Conservation (phyloP, 2,113 vertebrate genomes). For the Eptesicus fuscus region DNA sequence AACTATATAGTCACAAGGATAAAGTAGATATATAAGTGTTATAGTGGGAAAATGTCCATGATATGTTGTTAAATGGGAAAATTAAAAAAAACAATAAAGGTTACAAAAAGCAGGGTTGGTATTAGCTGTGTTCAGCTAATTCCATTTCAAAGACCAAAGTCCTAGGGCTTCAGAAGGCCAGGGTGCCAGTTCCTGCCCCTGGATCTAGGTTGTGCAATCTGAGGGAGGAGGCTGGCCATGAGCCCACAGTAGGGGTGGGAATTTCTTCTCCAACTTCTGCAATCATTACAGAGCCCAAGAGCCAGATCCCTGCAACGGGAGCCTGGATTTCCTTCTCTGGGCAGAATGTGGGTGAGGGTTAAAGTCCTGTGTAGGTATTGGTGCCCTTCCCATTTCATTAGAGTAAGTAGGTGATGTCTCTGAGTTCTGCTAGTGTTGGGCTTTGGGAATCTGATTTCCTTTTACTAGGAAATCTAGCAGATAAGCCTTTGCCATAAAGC, state of each 20-base stretch:
- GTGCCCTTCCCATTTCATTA: not conserved
- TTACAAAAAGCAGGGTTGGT: not conserved
- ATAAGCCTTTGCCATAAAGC: not conserved
- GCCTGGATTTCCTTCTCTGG: conserved; percentile 3
- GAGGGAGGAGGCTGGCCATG: conserved; percentile 5
- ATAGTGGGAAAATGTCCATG: not conserved
- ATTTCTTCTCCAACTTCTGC: conserved; percentile 6
- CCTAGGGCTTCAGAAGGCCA: not conserved
- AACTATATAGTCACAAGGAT: not conserved
- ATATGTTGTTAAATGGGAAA: not conserved
- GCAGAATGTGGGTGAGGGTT: not conserved
- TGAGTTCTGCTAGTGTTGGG: not conserved
- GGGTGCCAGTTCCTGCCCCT: not conserved
- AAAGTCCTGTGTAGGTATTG: not conserved
- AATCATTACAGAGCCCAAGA: not conserved
- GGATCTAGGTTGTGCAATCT: conserved; percentile 32
- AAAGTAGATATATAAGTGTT: not conserved
- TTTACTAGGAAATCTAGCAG: not conserved
- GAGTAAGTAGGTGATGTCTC: not conserved
- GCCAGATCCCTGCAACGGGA: not conserved
- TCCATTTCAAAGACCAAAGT: conserved; percentile 57
- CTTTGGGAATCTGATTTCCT: not conserved
- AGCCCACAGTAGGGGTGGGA: not conserved
- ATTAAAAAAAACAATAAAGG: not conserved
- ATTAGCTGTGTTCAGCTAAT: conserved; percentile 21